Conservation (phyloP, 2,797 vertebrate genomes). For the Gymnopithys bicolor region DNA sequence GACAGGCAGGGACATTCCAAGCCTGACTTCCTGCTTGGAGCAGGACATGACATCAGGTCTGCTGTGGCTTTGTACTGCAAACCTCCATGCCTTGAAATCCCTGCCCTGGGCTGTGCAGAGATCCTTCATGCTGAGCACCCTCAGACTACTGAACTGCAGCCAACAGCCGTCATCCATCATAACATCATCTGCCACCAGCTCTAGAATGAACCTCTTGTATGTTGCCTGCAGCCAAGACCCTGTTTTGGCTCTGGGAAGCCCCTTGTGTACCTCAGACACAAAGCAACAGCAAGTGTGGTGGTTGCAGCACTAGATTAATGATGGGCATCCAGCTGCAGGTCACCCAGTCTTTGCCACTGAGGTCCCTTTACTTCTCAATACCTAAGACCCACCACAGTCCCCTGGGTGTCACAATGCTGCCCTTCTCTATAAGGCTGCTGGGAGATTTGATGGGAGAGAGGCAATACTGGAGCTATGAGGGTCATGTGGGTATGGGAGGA, state of each 20-base stretch:
- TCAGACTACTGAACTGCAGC: neutral
- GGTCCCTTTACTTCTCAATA: fast-evolving
- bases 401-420: neutral
- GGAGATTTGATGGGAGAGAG: neutral
- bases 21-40: neutral
- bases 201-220: neutral
- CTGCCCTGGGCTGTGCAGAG: neutral
- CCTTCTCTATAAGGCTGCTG: neutral
- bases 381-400: neutral
- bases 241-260: neutral
- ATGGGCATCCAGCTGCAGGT: neutral
- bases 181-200: neutral
- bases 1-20: neutral
- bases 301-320: neutral
- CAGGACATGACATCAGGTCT: neutral
- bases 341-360: neutral
- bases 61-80: neutral
- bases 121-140: neutral
- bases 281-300: neutral
- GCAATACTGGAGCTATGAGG: neutral
- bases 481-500: fast-evolving
- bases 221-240: neutral
- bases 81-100: neutral
- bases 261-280: neutral
- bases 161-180: neutral